phyloP scores from a whole-genome alignment of 2,113 vertebrate species.

The Forbesichthys papilliferus region DNA sequence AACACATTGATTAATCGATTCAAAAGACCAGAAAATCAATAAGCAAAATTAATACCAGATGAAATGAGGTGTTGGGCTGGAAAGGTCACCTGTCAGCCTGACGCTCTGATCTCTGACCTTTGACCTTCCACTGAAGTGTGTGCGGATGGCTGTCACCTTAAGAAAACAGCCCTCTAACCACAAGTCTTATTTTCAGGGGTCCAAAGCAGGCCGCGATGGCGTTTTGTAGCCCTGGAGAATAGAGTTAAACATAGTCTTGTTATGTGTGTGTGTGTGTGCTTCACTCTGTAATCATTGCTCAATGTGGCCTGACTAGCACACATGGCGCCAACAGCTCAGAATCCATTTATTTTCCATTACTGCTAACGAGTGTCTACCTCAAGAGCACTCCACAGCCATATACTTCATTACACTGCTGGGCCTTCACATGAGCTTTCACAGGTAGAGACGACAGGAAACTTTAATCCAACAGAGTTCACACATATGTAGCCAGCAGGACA shows the following conservation, averaged over 20 bases:
- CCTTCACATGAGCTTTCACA: no score
- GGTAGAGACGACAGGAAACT: no score
- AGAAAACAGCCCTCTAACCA: neutral
- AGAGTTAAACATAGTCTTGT: neutral
- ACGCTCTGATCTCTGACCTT: slow-evolving; percentile 51
- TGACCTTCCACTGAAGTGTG: slow-evolving; percentile 30
- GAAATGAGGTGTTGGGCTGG: slow-evolving; percentile 24
- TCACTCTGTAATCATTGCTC: no score
- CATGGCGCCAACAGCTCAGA: slow-evolving; percentile 48
- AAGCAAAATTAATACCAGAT: slow-evolving; percentile 9
- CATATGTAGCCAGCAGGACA: no score
- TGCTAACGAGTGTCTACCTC: slow-evolving; percentile 37
- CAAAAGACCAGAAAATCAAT: slow-evolving; percentile 60
- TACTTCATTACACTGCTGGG: no score
- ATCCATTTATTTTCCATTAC: slow-evolving; percentile 55
- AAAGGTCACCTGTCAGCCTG: slow-evolving; percentile 49
- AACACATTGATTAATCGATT: slow-evolving; percentile 45
- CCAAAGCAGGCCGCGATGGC: neutral
- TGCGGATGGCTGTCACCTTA: slow-evolving; percentile 21
- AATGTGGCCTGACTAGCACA: slow-evolving; percentile 37
- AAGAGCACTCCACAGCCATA: no score
- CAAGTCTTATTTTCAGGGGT: neutral
- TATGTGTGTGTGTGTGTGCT: neutral
- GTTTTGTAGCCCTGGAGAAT: neutral
- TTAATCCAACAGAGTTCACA: no score